phyloP scores from a whole-genome alignment of 2,797 vertebrate genomes.

The Thalassophryne amazonica region DNA sequence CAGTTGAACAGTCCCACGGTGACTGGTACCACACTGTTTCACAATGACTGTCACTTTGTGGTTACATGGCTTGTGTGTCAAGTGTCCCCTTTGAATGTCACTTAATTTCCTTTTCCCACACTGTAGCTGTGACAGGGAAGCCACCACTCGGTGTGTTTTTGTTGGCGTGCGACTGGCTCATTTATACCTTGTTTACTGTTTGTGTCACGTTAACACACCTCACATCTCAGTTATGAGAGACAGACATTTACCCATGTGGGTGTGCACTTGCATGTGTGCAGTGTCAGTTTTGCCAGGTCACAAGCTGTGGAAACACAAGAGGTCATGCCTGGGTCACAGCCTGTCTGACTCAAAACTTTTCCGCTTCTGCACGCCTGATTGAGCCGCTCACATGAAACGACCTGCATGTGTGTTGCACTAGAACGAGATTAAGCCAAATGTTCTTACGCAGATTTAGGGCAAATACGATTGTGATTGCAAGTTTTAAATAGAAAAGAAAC shows the following conservation, averaged over 20 bases:
- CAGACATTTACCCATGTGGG: slow-evolving; percentile 8
- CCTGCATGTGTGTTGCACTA: slow-evolving; percentile 10
- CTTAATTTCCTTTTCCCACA: slow-evolving; percentile 51
- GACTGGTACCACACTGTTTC: slow-evolving; percentile 48
- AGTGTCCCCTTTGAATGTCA: slow-evolving; percentile 9
- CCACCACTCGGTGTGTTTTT: slow-evolving; percentile 6
- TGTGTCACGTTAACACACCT: not conserved
- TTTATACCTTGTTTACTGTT: slow-evolving; percentile 6
- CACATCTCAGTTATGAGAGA: not conserved
- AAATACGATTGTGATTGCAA: slow-evolving; percentile 12
- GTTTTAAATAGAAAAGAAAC: slow-evolving; percentile 9
- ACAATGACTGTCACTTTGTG: slow-evolving; percentile 48
- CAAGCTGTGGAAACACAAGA: slow-evolving; percentile 27
- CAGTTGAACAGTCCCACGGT: slow-evolving; percentile 43
- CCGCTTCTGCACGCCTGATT: slow-evolving; percentile 38
- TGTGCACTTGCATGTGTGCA: slow-evolving; percentile 11
- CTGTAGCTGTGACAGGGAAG: slow-evolving; percentile 24
- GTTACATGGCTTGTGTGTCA: slow-evolving; percentile 13
- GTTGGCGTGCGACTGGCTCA: not conserved
- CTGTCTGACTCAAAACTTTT: slow-evolving; percentile 32
- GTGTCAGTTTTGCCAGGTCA: slow-evolving; percentile 37
- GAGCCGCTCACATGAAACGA: slow-evolving; percentile 44
- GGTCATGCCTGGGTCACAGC: slow-evolving; percentile 59
- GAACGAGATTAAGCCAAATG: slow-evolving; percentile 27
- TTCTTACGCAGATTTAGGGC: slow-evolving; percentile 14